These are phyloP conservation scores for Metalampra italica DNA, from an alignment of 2,888 invertebrate species.

Conservation along the genomic window DNA sequence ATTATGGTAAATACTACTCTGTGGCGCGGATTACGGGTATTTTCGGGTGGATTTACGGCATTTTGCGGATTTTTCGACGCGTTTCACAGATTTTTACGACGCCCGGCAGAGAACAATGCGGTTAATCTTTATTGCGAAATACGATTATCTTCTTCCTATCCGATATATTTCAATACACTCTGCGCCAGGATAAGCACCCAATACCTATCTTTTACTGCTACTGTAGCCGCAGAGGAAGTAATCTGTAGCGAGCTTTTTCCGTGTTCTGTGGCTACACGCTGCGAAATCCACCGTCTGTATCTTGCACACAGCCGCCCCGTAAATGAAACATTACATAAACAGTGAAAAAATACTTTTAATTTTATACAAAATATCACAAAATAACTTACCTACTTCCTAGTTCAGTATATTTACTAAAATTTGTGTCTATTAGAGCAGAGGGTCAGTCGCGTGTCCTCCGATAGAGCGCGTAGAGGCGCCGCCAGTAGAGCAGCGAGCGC, in stretches of 20 bases:
- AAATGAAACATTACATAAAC: too few species aligned
- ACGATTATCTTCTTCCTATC: constrained; percentile 14
- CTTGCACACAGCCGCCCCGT: too few species aligned
- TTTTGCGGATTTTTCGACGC: constrained; percentile 43
- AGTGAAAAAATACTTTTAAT: too few species aligned
- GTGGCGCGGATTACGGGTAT: constrained; percentile 42
- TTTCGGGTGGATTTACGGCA: constrained; percentile 44
- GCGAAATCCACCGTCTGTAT: too few species aligned
- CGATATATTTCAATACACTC: constrained; percentile 9
- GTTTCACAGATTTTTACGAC: constrained; percentile 25
- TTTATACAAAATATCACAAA: too few species aligned
- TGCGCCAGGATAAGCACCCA: too few species aligned
- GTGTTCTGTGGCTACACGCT: too few species aligned
- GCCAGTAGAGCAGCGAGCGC: constrained; percentile 38
- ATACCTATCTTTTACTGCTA: too few species aligned
- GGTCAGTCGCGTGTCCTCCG: constrained; percentile 30
- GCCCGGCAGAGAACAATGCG: constrained; percentile 16
- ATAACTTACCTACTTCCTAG: too few species aligned
- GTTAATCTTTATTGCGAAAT: constrained; percentile 21
- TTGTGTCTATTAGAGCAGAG: not conserved
- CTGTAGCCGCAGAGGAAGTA: too few species aligned
- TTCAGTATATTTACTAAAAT: too few species aligned
- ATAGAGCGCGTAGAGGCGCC: constrained; percentile 46
- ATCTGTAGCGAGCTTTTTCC: too few species aligned
- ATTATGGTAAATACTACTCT: constrained; percentile 51